Conservation (phyloP, 2,113 vertebrate genomes). For the Chrysemys picta region DNA sequence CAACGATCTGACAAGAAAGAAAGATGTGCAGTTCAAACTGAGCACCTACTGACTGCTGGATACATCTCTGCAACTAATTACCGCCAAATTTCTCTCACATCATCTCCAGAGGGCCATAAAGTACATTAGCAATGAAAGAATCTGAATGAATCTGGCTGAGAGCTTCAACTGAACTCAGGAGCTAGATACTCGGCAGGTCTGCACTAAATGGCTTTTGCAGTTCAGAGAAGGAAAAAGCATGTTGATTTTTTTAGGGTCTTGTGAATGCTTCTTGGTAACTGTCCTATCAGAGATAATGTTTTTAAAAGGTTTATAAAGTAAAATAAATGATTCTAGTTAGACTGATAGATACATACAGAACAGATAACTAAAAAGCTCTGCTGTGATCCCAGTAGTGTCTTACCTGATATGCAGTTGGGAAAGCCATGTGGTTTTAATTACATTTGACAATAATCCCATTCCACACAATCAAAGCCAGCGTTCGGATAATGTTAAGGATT, state of each 20-base stretch:
- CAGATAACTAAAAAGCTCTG: neutral
- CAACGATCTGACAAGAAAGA: slow-evolving; percentile 89
- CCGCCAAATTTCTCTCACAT: neutral
- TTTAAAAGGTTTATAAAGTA: slow-evolving; percentile 33
- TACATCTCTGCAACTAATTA: slow-evolving; percentile 28
- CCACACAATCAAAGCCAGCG: neutral
- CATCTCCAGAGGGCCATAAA: slow-evolving; percentile 39
- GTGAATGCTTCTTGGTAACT: slow-evolving; percentile 2
- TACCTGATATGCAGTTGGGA: slow-evolving; percentile 9
- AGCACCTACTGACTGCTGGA: slow-evolving; percentile 13
- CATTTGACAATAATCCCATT: slow-evolving; percentile 30
- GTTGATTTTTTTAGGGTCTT: neutral
- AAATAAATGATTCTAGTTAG: slow-evolving; percentile 25
- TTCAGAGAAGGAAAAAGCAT: slow-evolving; percentile 19
- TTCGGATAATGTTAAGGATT: slow-evolving; percentile 30
- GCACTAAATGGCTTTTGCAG: slow-evolving; percentile 45
- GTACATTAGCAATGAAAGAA: slow-evolving; percentile 23
- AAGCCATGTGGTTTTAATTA: slow-evolving; percentile 40
- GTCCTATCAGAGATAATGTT: slow-evolving; percentile 1
- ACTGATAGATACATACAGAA: neutral
- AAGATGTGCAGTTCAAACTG: slow-evolving; percentile 67
- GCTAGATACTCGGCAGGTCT: slow-evolving; percentile 5
- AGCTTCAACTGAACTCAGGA: slow-evolving; percentile 30
- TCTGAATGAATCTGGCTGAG: slow-evolving; percentile 10
- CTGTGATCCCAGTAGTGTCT: neutral